phyloP scores from a whole-genome alignment of 2,113 vertebrate genomes.

The Gracilinanus agilis region DNA sequence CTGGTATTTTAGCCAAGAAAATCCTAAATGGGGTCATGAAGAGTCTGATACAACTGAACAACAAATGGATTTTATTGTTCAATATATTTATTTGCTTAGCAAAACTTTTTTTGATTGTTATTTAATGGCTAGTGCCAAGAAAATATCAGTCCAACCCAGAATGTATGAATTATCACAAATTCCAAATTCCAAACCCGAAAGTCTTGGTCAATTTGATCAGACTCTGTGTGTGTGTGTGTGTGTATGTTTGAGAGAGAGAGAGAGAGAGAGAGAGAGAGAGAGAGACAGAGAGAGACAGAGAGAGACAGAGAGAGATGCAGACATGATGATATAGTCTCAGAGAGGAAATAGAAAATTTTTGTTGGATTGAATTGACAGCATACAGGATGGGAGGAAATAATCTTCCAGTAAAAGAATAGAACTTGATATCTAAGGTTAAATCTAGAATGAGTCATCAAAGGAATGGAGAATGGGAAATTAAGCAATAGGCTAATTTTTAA shows the following conservation, averaged over 20 bases:
- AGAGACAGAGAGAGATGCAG: not conserved
- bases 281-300: not conserved
- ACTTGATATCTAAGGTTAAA: not conserved
- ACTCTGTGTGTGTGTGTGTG: not conserved
- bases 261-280: too few species aligned
- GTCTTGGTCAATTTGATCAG: not conserved
- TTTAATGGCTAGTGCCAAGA: not conserved
- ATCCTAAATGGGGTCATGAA: too few species aligned
- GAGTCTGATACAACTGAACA: too few species aligned
- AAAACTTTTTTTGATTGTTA: not conserved
- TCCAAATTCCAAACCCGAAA: not conserved
- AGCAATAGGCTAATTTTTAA: not conserved
- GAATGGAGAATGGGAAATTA: not conserved
- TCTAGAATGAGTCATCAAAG: not conserved
- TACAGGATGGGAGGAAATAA: not conserved
- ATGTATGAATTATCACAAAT: not conserved
- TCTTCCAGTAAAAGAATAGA: not conserved
- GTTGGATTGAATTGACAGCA: not conserved
- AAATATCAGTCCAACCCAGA: not conserved
- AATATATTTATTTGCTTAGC: not conserved
- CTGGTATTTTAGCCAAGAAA: too few species aligned
- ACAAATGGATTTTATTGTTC: too few species aligned
- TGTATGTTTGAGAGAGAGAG: too few species aligned
- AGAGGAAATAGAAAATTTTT: not conserved
- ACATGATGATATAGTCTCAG: not conserved